These are phyloP conservation scores for Paramormyrops kingsleyae DNA, from an alignment of 2,113 vertebrate species.

Conservation along the genomic window DNA sequence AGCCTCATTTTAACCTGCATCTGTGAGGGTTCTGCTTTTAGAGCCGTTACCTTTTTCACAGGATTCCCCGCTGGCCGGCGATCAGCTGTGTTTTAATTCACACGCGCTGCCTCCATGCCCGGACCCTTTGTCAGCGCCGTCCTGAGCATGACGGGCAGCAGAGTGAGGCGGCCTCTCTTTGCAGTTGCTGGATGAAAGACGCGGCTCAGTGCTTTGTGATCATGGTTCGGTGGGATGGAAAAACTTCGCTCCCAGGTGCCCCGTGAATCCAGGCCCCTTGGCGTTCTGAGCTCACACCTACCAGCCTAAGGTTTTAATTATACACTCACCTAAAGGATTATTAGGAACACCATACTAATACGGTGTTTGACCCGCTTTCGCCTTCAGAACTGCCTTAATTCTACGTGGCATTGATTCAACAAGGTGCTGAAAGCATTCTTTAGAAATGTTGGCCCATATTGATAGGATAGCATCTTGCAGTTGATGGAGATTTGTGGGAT, in stretches of 20 bases:
- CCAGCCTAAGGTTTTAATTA: not conserved
- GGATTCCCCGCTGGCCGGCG: not conserved
- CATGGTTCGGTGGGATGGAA: not conserved
- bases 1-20: not conserved
- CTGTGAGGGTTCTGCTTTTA: not conserved
- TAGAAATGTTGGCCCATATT: no score
- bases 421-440: no score
- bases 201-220: not conserved
- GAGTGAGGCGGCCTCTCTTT: not conserved
- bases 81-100: not conserved
- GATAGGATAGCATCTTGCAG: no score
- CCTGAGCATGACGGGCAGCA: not conserved
- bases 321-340: no score
- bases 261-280: not conserved
- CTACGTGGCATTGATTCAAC: no score
- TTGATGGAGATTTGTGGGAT: no score
- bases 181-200: not conserved
- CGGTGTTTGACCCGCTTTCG: no score
- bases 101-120: not conserved
- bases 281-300: not conserved
- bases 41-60: not conserved
- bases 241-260: not conserved
- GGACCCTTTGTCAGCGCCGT: not conserved
- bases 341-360: no score
- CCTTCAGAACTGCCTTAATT: no score